phyloP scores from a whole-genome alignment of 37 sponge, comb jelly and placozoan genomes.

The Beroe ovata region DNA sequence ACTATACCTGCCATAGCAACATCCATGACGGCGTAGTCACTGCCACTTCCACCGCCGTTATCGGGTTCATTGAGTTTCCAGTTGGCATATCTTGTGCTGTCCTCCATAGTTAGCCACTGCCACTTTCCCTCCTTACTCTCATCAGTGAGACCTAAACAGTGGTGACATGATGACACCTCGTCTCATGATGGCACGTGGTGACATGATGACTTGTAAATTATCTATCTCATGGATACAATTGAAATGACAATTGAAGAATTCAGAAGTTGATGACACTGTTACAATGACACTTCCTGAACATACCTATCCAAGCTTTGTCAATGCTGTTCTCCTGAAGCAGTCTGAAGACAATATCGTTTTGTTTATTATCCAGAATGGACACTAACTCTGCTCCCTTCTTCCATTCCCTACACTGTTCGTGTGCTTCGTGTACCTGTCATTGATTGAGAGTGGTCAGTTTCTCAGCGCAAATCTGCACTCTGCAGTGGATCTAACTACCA shows the following conservation, averaged over 20 bases:
- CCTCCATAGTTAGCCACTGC: constrained; percentile 39
- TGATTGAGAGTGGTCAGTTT: too few relatives aligned
- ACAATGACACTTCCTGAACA: too few relatives aligned
- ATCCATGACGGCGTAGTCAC: constrained; percentile 50
- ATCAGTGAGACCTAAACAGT: constrained; percentile 6
- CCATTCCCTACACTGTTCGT: background rate
- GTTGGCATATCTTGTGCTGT: background rate
- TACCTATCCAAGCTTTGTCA: constrained; percentile 56
- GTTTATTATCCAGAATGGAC: constrained; percentile 20
- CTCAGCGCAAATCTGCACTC: too few relatives aligned
- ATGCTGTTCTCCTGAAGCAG: constrained; percentile 35
- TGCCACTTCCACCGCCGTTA: background rate
- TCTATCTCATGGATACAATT: too few relatives aligned
- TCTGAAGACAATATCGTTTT: constrained; percentile 21
- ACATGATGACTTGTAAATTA: too few relatives aligned
- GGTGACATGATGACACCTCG: too few relatives aligned
- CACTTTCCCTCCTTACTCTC: constrained; percentile 38
- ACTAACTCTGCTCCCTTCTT: constrained; percentile 5
- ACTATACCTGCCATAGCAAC: constrained; percentile 20
- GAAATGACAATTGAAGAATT: too few relatives aligned
- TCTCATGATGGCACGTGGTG: too few relatives aligned
- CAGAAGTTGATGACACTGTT: too few relatives aligned
- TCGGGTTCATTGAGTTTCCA: constrained; percentile 42
- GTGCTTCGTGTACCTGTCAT: too few relatives aligned
- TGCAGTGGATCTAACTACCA: too few relatives aligned